Evolutionary conservation across 2,797 vertebrate species (phyloP).

Genomic region (Sciaenops ocellatus): DNA sequence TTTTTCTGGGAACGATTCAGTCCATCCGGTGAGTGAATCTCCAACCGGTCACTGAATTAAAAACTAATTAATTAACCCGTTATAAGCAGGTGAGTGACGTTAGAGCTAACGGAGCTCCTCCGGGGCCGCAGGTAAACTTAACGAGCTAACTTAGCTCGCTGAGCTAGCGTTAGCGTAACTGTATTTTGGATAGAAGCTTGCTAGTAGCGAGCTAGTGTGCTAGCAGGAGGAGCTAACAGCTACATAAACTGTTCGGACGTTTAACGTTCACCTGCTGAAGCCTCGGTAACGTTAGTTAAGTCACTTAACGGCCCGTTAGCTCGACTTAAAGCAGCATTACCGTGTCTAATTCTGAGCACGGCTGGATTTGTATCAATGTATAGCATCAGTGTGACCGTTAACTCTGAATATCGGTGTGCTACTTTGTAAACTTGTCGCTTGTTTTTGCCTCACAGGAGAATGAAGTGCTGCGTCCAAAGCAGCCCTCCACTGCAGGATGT

Average conservation of each 20-base stretch:
- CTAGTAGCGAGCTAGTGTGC: slow-evolving; percentile 35
- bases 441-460: neutral
- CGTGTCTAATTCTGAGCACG: neutral
- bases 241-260: slow-evolving; percentile 31
- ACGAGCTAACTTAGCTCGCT: neutral
- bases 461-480: neutral
- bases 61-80: neutral
- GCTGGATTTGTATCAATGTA: accelerated
- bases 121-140: neutral
- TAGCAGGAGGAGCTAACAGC: slow-evolving; percentile 64
- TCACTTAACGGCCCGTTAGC: neutral
- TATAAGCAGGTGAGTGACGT: neutral
- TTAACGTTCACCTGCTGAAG: neutral
- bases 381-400: neutral
- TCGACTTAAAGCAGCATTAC: neutral
- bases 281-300: neutral
- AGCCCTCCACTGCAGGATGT: slow-evolving; percentile 13
- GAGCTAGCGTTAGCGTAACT: slow-evolving; percentile 17
- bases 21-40: slow-evolving; percentile 63
- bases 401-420: no score
- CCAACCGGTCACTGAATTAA: slow-evolving; percentile 12
- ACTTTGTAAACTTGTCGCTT: no score
- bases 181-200: slow-evolving; percentile 4
- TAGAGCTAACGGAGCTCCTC: neutral
- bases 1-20: slow-evolving; percentile 32